Base-by-base conservation (phyloP, 2,888 invertebrate genomes). In the Clivina fossor region DNA sequence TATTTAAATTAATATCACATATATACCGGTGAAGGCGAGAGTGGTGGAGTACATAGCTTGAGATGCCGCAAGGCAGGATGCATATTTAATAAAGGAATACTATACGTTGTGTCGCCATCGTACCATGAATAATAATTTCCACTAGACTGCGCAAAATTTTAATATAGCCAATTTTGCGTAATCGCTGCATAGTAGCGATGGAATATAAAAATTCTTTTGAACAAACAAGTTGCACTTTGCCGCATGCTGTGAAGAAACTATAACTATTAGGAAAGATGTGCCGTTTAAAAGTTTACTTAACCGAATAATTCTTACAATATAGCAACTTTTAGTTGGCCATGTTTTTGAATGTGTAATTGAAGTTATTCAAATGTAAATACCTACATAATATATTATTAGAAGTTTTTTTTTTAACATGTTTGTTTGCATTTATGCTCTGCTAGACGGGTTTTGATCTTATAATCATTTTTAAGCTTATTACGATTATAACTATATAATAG, bases 121-220 rank as follows among this genome's bases (percentile, higher is more conserved):
- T 37, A 37, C 48, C 37, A 51, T 51, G 51, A 51, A 51, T 51
- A 51, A 51, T 51, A 41, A 51, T 60, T 62, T 61, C 57, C 61
- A 53, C 44, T 51, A 60, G 49, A 46, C 40, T 59, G 60, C 48
- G 24, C 59, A 61, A 60, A 62, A 58, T 60, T 61, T 62, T 62
- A 61, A 62, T 62, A 62, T 58, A 60, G 24, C 51, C 51, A 51
- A 51, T 51, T 51, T 43, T 19, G 24, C 33, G 33, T 32, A 51
- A 41, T 43, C 32, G 51, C 43, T 13, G 15, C n/a, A 15, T 15
- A 37, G 13, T 15, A 13, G 3, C 37, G 37, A 3, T 15, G 13
- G 2, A 37, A 15, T 13, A 37, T 13, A 33, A 11, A 37, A 37
- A 37, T 2, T 37, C 37, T 37, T 37, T 3, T n/a, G n/a, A n/a